A percentile compares a stretch with the other conserved stretches of the same genome.
These are phyloP conservation scores for Amphilophus citrinellus DNA, from an alignment of 2,113 vertebrate genomes.

Conservation along the genomic window DNA sequence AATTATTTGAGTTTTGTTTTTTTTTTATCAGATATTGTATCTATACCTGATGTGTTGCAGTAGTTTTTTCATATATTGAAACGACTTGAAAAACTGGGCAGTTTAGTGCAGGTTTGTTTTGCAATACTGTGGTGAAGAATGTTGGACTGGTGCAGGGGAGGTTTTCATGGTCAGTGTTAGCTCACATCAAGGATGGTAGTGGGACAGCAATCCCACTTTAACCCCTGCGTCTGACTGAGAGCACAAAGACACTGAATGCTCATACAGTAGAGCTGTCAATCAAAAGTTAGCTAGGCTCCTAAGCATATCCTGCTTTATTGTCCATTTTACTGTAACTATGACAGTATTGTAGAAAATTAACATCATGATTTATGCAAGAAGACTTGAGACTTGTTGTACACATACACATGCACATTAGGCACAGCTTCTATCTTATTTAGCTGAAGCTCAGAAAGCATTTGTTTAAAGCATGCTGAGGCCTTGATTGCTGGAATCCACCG, in stretches of 20 bases:
- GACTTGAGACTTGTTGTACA: background rate
- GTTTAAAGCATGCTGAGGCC: background rate
- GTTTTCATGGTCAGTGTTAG: background rate
- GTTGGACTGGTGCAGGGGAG: background rate
- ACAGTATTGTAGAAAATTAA: no score
- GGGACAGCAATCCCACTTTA: background rate
- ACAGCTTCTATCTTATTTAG: background rate
- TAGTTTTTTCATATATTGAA: background rate
- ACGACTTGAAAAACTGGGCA: background rate
- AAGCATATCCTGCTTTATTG: background rate
- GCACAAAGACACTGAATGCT: background rate
- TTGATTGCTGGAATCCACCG: background rate
- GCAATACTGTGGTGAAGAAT: background rate
- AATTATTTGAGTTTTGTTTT: no score
- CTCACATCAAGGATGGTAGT: background rate
- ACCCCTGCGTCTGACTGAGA: background rate
- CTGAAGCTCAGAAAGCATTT: background rate
- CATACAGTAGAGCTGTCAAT: background rate
- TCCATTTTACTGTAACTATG: background rate
- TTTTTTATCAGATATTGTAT: background rate
- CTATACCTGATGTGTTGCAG: background rate
- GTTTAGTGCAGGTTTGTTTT: background rate
- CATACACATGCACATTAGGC: rapidly evolving
- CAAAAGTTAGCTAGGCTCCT: background rate
- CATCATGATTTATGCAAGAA: no score